These are phyloP conservation scores for Nibea albiflora DNA, from an alignment of 2,113 vertebrate genomes.

Conservation along the genomic window DNA sequence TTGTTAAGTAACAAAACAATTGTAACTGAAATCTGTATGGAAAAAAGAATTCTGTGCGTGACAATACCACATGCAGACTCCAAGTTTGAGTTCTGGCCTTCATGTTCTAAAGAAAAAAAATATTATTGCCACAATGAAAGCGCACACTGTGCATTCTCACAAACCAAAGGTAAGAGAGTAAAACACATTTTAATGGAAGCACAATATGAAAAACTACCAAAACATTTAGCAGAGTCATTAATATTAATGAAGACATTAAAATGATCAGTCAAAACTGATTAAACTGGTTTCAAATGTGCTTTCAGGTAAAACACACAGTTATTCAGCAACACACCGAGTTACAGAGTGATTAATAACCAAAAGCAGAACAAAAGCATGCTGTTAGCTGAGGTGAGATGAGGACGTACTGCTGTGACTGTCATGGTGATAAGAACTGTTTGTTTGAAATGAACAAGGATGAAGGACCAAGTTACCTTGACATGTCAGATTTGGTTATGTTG, in stretches of 20 bases:
- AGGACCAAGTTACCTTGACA: slow-evolving; percentile 3
- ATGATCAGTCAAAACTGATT: neutral
- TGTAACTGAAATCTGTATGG: too few relatives aligned
- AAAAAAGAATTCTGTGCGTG: too few relatives aligned
- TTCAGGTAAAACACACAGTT: neutral
- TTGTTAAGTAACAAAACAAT: too few relatives aligned
- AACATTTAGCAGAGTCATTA: neutral
- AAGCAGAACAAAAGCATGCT: neutral
- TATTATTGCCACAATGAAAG: neutral
- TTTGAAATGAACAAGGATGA: slow-evolving; percentile 3
- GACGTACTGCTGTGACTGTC: neutral
- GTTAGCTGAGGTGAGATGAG: neutral
- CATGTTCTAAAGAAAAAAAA: neutral
- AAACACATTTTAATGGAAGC: neutral
- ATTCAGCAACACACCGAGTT: neutral
- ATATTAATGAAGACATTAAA: too few relatives aligned
- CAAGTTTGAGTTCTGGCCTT: neutral
- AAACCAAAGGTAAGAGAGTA: neutral
- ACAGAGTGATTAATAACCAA: neutral
- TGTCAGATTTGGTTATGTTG: neutral
- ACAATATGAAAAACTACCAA: neutral
- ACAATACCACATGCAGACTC: neutral
- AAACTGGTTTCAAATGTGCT: neutral
- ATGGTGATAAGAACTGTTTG: neutral
- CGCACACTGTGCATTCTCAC: neutral